These are phyloP conservation scores for Neofelis nebulosa DNA, from an alignment of 2,113 vertebrate genomes.

Conservation along the genomic window DNA sequence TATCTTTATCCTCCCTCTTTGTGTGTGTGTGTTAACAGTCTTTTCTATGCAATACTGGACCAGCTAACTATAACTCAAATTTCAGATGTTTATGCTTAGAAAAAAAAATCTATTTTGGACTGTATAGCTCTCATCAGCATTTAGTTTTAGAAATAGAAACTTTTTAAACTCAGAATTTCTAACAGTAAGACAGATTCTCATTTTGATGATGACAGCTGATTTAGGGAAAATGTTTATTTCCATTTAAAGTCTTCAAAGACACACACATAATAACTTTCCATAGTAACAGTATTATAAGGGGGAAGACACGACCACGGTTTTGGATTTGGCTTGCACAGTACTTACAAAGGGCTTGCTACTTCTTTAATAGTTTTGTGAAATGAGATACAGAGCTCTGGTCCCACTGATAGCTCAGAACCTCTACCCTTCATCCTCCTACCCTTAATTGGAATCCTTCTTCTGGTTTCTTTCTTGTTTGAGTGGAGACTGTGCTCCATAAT, in stretches of 20 bases:
- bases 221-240: conserved; percentile 79
- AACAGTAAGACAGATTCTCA: conserved; percentile 80
- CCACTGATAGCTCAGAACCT: not conserved
- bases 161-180: conserved; percentile 78
- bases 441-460: not conserved
- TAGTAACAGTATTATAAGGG: conserved; percentile 58
- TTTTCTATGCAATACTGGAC: conserved; percentile 55
- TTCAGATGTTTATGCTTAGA: conserved; percentile 77
- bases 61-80: conserved; percentile 75
- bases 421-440: not conserved
- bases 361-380: conserved; percentile 20
- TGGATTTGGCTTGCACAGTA: conserved; percentile 26
- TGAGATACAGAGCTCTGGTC: not conserved
- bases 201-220: conserved; percentile 83
- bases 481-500: not conserved
- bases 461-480: not conserved
- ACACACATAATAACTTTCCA: conserved; percentile 71
- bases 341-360: conserved; percentile 43
- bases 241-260: conserved; percentile 78
- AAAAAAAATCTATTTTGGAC: conserved; percentile 78
- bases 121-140: conserved; percentile 80
- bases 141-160: conserved; percentile 81
- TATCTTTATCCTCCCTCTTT: not conserved
- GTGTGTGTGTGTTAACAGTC: not conserved
- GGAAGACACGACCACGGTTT: conserved; percentile 38